phyloP scores from a whole-genome alignment of 2,113 vertebrate genomes.

The Paracanthobrama guichenoti region DNA sequence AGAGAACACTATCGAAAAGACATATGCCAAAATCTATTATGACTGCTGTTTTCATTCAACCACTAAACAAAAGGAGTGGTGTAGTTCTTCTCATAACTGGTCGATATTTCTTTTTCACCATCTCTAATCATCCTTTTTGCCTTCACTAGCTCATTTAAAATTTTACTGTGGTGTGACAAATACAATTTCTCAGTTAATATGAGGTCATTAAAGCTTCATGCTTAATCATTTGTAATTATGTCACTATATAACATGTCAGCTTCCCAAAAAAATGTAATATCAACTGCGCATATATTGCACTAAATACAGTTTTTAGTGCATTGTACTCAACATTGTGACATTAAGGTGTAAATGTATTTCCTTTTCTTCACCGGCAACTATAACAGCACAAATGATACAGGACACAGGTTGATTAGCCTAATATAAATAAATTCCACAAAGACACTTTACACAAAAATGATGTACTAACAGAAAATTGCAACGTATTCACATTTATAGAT shows the following conservation, averaged over 20 bases:
- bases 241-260: neutral
- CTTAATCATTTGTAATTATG: neutral
- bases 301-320: neutral
- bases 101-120: neutral
- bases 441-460: neutral
- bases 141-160: neutral
- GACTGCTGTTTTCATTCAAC: neutral
- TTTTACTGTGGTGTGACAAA: neutral
- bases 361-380: neutral
- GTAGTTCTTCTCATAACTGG: neutral
- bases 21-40: neutral
- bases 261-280: neutral
- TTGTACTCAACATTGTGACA: neutral
- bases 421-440: neutral
- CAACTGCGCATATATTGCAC: neutral
- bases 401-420: too few relatives aligned
- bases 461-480: neutral
- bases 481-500: neutral
- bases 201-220: neutral
- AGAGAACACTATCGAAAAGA: neutral
- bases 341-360: too few relatives aligned
- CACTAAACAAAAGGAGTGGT: neutral
- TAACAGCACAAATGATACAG: neutral
- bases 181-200: neutral
- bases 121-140: neutral